A percentile compares a stretch with the other conserved stretches of the same genome.
Conservation (phyloP, 2,888 invertebrate genomes). For the Lochmaea capreae region DNA sequence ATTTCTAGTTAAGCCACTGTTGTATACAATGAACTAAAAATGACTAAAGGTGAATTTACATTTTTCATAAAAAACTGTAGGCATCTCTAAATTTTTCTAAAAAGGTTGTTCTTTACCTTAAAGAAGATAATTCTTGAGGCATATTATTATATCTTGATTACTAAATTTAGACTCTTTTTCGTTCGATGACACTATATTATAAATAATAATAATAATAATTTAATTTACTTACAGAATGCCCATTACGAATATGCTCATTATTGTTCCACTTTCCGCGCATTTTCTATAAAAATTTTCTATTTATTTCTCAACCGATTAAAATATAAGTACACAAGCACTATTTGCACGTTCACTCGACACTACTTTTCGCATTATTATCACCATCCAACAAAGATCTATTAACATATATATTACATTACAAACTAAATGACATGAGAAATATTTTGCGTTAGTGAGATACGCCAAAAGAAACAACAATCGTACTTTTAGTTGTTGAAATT, state of each 20-base stretch:
- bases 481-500: constrained; percentile 10
- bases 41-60: too few species aligned
- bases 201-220: background rate
- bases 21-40: too few species aligned
- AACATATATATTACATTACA: constrained; percentile 28
- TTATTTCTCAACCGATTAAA: constrained; percentile 12
- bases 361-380: constrained; percentile 29
- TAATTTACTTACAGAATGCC: constrained; percentile 38
- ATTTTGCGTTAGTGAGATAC: constrained; percentile 5
- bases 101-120: too few species aligned
- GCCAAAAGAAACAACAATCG: constrained; percentile 9
- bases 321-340: constrained; percentile 21
- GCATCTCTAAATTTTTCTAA: too few species aligned
- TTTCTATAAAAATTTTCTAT: constrained; percentile 25
- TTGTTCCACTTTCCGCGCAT: constrained; percentile 46
- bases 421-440: constrained; percentile 31
- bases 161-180: too few species aligned
- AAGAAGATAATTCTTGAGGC: too few species aligned
- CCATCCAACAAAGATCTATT: constrained; percentile 29
- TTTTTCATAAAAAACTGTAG: too few species aligned
- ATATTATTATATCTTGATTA: too few species aligned
- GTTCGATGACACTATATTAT: too few species aligned
- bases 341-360: constrained; percentile 26
- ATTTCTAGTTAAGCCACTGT: too few species aligned
- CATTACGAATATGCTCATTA: constrained; percentile 26